Conservation (phyloP, 2,888 invertebrate species). For the Gymnoscelis rufifasciata region DNA sequence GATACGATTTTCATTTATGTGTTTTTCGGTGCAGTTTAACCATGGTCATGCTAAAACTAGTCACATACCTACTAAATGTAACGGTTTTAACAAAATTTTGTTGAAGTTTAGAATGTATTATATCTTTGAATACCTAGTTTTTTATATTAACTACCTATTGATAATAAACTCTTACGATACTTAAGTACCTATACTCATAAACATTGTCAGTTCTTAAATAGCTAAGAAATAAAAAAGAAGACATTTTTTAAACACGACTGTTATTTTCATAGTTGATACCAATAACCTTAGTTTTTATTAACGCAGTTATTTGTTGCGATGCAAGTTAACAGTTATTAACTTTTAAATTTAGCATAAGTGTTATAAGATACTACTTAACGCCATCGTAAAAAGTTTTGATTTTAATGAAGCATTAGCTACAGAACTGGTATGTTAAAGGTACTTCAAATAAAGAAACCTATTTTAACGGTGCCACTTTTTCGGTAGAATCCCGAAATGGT, state of each 20-base stretch:
- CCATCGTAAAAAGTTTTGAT: slow-evolving; percentile 5
- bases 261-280: slow-evolving; percentile 1
- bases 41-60: too few relatives aligned
- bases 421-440: neutral
- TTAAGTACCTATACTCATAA: too few relatives aligned
- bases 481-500: too few relatives aligned
- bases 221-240: neutral
- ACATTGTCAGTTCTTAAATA: too few relatives aligned
- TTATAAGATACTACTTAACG: slow-evolving; percentile 1
- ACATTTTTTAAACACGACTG: neutral
- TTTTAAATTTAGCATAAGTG: neutral
- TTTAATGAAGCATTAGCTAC: neutral
- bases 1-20: too few relatives aligned
- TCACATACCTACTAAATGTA: neutral
- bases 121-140: too few relatives aligned
- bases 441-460: neutral
- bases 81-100: too few relatives aligned
- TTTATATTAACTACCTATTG: too few relatives aligned
- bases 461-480: too few relatives aligned
- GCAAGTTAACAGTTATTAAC: slow-evolving; percentile 7
- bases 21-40: too few relatives aligned
- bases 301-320: slow-evolving; percentile 22
- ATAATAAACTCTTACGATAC: too few relatives aligned
- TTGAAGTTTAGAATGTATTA: too few relatives aligned
- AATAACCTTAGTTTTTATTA: slow-evolving; percentile 11